phyloP scores from a whole-genome alignment of 2,113 vertebrate species.

The Sceloporus tristichus region DNA sequence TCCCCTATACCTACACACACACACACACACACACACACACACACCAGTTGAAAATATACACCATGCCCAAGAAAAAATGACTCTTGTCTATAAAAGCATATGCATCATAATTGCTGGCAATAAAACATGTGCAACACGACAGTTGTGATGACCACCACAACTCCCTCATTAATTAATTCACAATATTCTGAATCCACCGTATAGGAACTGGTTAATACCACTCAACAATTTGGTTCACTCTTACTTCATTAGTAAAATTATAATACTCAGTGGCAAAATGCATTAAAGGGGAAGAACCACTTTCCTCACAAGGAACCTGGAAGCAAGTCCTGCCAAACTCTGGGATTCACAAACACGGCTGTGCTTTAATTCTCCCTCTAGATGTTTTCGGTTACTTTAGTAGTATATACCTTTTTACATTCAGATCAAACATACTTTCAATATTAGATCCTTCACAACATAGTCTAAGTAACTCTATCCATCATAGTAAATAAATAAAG shows the following conservation, averaged over 20 bases:
- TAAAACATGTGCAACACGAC: too few species aligned
- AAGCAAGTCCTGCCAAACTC: not conserved
- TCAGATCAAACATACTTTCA: not conserved
- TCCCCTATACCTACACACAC: not conserved
- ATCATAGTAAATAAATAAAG: not conserved
- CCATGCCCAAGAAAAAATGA: not conserved
- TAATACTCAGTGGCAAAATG: not conserved
- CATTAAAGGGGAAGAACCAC: not conserved
- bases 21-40: too few species aligned
- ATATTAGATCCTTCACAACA: not conserved
- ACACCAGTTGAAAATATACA: not conserved
- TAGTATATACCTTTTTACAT: not conserved
- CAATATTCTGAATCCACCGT: not conserved
- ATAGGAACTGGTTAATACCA: not conserved
- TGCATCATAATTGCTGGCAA: not conserved
- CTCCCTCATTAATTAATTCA: not conserved
- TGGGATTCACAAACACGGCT: not conserved
- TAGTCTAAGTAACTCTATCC: not conserved
- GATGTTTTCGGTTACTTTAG: not conserved
- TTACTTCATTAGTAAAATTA: not conserved
- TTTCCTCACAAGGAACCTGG: not conserved
- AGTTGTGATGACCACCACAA: not conserved
- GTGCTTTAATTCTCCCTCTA: not conserved
- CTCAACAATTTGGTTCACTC: not conserved
- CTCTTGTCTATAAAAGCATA: not conserved